Evolutionary conservation across 92 coral and sea anemone genomes (phyloP), one percentile per base, ranked within the genome.

Genomic region (Hydrozoanthus gracilis): DNA sequence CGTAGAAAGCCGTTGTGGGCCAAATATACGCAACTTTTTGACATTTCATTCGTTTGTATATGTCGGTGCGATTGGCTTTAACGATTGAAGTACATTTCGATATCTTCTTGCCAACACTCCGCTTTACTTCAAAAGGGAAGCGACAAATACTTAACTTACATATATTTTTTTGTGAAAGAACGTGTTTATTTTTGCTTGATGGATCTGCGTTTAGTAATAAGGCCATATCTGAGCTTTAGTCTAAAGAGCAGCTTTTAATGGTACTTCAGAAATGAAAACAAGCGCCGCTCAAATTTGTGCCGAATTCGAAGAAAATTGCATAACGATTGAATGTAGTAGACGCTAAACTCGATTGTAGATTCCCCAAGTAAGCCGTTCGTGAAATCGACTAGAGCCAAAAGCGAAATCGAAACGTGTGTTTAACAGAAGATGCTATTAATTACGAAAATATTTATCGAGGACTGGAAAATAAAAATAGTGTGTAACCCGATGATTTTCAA

Each of bases 401-500:
- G 58, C 62, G 75, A 80, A 80, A 80, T 80, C 64, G 5, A 45
- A 60, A 80, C 85, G 48, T 8, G 62, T 10, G 66, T 52, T 64
- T 80, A 62, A 48, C 18, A 80, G 60, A 80, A 46, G 73, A 80
- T 80, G 88, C 87, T 89, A 87, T 87, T 93, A 89, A 91, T 91
- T 89, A 91, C 88, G 89, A 88, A 89, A 92, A 91, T 91, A 89
- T 93, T 89, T 89, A 92, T 90, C 79, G 88, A 91, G 89, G 74
- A 74, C 86, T 50, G 88, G 84, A 78, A 76, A 82, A 89, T 83
- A 87, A 89, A 94, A 91, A 92, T 92, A 89, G 89, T 77, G 78
- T 73, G 91, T 86, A 93, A 88, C 83, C 78, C 87, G 89, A 86
- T 83, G 89, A 77, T 78, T 89, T 82, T 76, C 84, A 58, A 85